Conservation (phyloP, 1,140 invertebrate species). For the Cydia splendana region DNA sequence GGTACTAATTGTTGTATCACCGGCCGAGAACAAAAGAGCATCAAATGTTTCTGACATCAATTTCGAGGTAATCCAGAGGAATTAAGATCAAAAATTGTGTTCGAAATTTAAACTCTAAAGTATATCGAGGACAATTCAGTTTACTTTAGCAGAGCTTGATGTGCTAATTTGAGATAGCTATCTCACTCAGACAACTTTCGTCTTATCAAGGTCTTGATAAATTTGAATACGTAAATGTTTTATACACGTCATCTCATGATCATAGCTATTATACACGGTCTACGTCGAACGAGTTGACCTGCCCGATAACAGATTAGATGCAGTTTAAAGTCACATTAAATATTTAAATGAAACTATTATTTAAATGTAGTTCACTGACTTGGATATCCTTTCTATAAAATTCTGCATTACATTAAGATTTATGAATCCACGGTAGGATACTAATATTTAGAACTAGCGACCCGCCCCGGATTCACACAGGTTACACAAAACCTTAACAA, state of each 20-base stretch:
- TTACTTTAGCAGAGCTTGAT: not conserved
- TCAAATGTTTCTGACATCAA: not conserved
- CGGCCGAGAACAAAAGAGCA: not conserved
- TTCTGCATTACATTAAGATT: constrained; percentile 2
- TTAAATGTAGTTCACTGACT: constrained; percentile 23
- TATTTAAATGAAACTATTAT: constrained; percentile 20
- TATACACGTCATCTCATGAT: constrained; percentile 5
- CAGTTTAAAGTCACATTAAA: constrained; percentile 25
- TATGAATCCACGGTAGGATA: not conserved
- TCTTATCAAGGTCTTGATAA: constrained; percentile 13
- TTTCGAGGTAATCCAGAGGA: not conserved
- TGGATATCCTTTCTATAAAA: constrained; percentile 24
- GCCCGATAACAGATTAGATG: constrained; percentile 10
- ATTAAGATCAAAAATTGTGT: not conserved
- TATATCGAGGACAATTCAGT: not conserved
- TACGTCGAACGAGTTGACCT: not conserved
- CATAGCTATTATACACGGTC: constrained; percentile 7
- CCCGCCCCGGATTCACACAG: no score
- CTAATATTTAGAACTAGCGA: not conserved
- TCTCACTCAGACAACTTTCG: not conserved
- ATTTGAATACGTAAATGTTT: constrained; percentile 13
- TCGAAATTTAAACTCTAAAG: not conserved
- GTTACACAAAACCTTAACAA: no score
- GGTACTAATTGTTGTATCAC: not conserved
- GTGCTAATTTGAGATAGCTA: not conserved